Conservation (phyloP, 2,113 vertebrate genomes). For the Microtus montanus region DNA sequence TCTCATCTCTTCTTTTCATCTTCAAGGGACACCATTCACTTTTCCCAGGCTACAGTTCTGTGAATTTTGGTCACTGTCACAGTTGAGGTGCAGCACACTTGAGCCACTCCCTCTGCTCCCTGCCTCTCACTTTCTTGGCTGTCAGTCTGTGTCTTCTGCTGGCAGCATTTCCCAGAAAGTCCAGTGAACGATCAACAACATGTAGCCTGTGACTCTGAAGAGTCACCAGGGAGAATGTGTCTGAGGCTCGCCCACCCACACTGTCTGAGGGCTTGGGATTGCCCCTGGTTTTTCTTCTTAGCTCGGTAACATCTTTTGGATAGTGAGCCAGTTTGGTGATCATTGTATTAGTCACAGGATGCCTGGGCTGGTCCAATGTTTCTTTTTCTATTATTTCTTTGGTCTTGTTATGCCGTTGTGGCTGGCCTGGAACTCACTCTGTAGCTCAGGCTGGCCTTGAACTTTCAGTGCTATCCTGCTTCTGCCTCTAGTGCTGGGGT, state of each 20-base stretch:
- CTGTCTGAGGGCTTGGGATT: neutral
- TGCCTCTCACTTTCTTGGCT: neutral
- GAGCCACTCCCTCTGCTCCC: neutral
- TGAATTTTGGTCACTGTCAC: neutral
- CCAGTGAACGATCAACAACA: fast-evolving
- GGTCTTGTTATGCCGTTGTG: neutral
- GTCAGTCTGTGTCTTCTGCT: too few species aligned
- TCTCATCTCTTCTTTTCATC: neutral
- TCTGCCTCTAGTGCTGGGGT: neutral
- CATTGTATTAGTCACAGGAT: neutral
- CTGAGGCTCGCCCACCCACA: too few species aligned
- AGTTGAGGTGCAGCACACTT: too few species aligned
- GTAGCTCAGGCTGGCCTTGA: neutral
- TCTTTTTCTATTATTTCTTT: neutral
- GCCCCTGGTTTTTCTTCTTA: neutral
- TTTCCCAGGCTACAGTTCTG: neutral
- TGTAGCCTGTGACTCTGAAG: neutral
- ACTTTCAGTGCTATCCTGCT: neutral
- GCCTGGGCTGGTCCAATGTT: neutral
- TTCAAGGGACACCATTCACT: neutral
- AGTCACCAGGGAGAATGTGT: neutral
- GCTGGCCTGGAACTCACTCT: neutral
- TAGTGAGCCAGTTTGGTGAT: neutral
- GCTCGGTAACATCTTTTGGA: neutral
- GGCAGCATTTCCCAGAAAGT: neutral